A percentile compares a stretch with the other conserved stretches of the same genome.
Evolutionary conservation across 1,140 invertebrate genomes (phyloP).

Genomic region (Magallana gigas): DNA sequence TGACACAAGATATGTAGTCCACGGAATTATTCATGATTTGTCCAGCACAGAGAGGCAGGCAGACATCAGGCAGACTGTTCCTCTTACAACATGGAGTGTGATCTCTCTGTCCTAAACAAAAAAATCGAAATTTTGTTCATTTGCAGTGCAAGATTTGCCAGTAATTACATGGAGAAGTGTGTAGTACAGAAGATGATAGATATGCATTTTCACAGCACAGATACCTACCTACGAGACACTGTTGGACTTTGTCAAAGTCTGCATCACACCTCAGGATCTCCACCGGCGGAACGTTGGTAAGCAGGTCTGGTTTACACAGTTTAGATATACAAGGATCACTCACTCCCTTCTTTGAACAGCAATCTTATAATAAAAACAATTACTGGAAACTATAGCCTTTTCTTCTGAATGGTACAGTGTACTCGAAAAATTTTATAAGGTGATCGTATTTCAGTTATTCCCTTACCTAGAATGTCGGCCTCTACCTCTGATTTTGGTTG

Average conservation of each 20-base stretch:
- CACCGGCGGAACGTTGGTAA: conserved; percentile 31
- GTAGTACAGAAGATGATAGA: no score
- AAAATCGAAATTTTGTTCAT: neutral
- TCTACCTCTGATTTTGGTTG: neutral
- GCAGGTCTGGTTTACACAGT: conserved; percentile 44
- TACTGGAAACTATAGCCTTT: no score
- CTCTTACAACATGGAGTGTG: conserved; percentile 52
- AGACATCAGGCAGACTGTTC: conserved; percentile 44
- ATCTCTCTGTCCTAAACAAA: conserved; percentile 42
- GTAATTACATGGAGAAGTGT: neutral
- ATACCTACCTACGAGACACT: conserved; percentile 50
- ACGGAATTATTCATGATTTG: neutral
- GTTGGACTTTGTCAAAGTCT: conserved; percentile 39
- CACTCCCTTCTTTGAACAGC: conserved; percentile 35
- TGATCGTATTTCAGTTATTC: no score
- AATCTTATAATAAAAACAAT: conserved; percentile 38
- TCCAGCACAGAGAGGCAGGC: conserved; percentile 48
- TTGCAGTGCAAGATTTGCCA: no score
- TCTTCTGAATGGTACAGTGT: no score
- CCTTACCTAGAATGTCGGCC: neutral
- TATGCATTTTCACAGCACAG: no score
- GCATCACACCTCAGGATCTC: conserved; percentile 43
- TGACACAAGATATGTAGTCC: conserved; percentile 45
- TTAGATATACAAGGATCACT: conserved; percentile 7
- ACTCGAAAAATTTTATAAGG: no score